phyloP scores from a whole-genome alignment of 2,797 vertebrate species.

The Pitangus sulphuratus region DNA sequence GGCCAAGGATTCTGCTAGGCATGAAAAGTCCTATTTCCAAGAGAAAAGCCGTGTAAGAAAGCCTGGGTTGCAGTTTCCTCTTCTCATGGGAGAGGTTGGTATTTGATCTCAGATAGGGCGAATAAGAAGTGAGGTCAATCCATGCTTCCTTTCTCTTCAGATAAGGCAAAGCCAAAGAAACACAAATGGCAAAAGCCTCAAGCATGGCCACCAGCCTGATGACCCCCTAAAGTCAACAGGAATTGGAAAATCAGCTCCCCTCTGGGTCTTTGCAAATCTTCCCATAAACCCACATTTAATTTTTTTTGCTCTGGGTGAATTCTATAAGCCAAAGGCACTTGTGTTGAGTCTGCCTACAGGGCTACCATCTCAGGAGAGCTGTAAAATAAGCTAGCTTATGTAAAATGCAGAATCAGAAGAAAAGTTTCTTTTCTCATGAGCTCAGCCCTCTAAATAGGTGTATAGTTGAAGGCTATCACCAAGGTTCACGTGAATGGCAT shows the following conservation, averaged over 20 bases:
- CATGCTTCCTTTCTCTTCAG: not conserved
- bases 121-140: not conserved
- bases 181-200: not conserved
- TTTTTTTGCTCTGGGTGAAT: not conserved
- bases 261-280: not conserved
- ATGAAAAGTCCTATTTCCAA: not conserved
- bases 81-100: not conserved
- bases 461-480: not conserved
- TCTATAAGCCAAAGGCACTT: not conserved
- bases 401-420: not conserved
- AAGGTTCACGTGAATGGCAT: not conserved
- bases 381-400: not conserved
- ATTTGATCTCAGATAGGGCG: not conserved
- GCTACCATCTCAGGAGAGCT: not conserved
- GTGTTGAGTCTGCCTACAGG: not conserved
- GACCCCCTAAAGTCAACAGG: not conserved
- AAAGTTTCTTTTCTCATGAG: not conserved
- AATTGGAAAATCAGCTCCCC: not conserved
- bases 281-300: not conserved
- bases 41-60: not conserved
- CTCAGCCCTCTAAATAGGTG: not conserved
- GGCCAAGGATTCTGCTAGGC: not conserved
- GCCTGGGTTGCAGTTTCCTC: not conserved
- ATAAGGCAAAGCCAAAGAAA: constrained; percentile 15
- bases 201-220: not conserved